phyloP scores from a whole-genome alignment of 2,888 invertebrate genomes.

The Xestia c-nigrum region DNA sequence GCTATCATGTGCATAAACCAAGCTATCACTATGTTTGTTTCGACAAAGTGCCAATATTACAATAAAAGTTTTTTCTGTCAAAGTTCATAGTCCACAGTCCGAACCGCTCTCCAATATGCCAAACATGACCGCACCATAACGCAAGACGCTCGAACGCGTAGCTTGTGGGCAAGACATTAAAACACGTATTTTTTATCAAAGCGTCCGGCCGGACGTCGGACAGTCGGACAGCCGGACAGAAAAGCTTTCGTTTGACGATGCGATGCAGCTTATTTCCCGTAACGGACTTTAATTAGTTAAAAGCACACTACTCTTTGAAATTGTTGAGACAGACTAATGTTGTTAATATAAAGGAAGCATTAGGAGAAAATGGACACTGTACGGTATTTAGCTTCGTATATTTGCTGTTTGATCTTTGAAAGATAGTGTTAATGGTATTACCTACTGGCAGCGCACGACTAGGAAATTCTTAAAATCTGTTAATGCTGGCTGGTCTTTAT shows the following conservation, averaged over 20 bases:
- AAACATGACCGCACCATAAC: neutral
- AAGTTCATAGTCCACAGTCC: neutral
- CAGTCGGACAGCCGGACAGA: constrained; percentile 28
- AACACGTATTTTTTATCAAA: constrained; percentile 64
- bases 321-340: constrained; percentile 43
- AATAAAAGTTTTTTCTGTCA: neutral
- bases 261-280: constrained; percentile 52
- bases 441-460: neutral
- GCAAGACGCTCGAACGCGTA: neutral
- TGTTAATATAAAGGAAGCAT: constrained; percentile 46
- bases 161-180: neutral
- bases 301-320: constrained; percentile 63
- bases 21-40: too few species aligned
- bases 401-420: constrained; percentile 36
- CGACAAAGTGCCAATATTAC: too few species aligned
- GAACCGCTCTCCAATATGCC: neutral
- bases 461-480: neutral
- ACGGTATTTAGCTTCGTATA: neutral
- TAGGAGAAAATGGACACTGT: constrained; percentile 37
- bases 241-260: constrained; percentile 52
- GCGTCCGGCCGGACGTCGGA: constrained; percentile 15
- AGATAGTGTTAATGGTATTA: constrained; percentile 33
- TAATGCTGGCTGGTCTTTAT: neutral
- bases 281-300: constrained; percentile 67
- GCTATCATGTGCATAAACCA: too few species aligned